Evolutionary conservation across 1,140 invertebrate genomes (phyloP).

Genomic region (Hylyphantes graminicola): DNA sequence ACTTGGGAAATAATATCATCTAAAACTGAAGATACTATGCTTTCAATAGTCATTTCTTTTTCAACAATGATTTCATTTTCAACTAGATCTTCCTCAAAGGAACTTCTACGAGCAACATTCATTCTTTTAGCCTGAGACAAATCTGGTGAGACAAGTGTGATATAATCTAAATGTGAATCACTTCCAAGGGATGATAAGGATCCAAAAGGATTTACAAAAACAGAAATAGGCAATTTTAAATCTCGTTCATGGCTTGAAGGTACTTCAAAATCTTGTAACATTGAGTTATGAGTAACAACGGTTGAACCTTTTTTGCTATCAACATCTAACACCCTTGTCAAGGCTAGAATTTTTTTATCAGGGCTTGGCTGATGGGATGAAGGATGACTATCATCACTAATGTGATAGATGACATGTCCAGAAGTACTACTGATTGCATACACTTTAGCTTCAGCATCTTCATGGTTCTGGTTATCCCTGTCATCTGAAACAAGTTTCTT

Average conservation of each 20-base stretch:
- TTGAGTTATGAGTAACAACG: slow-evolving; percentile 70
- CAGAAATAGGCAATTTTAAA: slow-evolving; percentile 69
- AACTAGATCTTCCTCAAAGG: slow-evolving; percentile 61
- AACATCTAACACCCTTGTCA: slow-evolving; percentile 57
- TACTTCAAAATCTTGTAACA: slow-evolving; percentile 71
- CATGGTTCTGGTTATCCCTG: slow-evolving; percentile 53
- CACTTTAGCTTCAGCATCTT: slow-evolving; percentile 74
- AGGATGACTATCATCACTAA: slow-evolving; percentile 67
- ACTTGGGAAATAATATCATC: slow-evolving; percentile 52
- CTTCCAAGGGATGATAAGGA: slow-evolving; percentile 61
- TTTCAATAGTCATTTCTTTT: slow-evolving; percentile 25
- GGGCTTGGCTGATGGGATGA: slow-evolving; percentile 54
- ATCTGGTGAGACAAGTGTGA: slow-evolving; percentile 38
- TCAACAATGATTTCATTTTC: slow-evolving; percentile 18
- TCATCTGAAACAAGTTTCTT: slow-evolving; percentile 44
- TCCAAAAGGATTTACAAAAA: slow-evolving; percentile 73
- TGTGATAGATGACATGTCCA: slow-evolving; percentile 87
- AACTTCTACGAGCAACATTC: slow-evolving; percentile 46
- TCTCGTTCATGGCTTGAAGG: slow-evolving; percentile 67
- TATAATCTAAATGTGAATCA: slow-evolving; percentile 55
- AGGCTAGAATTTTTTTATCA: slow-evolving; percentile 62
- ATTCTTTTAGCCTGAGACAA: slow-evolving; percentile 60
- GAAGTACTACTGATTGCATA: slow-evolving; percentile 88
- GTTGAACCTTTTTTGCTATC: slow-evolving; percentile 55
- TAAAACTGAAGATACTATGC: slow-evolving; percentile 47